Evolutionary conservation across 2,888 invertebrate genomes (phyloP).

Genomic region (Scaptomyza caliginosa): DNA sequence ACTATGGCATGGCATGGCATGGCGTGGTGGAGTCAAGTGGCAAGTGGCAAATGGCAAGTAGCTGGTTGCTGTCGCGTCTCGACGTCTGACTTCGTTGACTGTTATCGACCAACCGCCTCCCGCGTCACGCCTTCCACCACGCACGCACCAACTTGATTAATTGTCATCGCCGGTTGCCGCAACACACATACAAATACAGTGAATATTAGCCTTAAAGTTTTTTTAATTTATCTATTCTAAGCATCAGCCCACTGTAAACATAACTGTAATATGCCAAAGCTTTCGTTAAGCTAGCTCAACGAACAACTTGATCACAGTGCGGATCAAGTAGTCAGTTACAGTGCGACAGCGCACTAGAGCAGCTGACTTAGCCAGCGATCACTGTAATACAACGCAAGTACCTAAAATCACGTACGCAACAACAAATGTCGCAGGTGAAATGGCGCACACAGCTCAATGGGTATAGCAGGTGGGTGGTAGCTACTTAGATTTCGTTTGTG

Average conservation of each 20-base stretch:
- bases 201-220: too few relatives aligned
- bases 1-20: background rate
- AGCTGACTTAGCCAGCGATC: background rate
- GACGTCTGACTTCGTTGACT: conserved; percentile 27
- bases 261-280: background rate
- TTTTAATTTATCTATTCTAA: too few relatives aligned
- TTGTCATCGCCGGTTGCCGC: conserved; percentile 45
- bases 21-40: background rate
- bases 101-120: conserved; percentile 46
- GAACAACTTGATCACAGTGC: background rate
- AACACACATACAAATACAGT: conserved; percentile 13
- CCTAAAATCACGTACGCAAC: conserved; percentile 66
- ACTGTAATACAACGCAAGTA: conserved; percentile 23
- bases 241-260: background rate
- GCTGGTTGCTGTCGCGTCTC: conserved; percentile 6
- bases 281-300: background rate
- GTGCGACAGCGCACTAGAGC: background rate
- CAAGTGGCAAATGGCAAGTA: background rate
- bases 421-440: conserved; percentile 72
- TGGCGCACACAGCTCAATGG: conserved; percentile 32
- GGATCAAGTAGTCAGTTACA: too few relatives aligned
- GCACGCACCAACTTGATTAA: conserved; percentile 70
- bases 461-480: conserved; percentile 7
- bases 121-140: conserved; percentile 33
- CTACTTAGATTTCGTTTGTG: conserved; percentile 36